Evolutionary conservation across 2,113 vertebrate species (phyloP).

Genomic region (Scytalopus superciliaris): DNA sequence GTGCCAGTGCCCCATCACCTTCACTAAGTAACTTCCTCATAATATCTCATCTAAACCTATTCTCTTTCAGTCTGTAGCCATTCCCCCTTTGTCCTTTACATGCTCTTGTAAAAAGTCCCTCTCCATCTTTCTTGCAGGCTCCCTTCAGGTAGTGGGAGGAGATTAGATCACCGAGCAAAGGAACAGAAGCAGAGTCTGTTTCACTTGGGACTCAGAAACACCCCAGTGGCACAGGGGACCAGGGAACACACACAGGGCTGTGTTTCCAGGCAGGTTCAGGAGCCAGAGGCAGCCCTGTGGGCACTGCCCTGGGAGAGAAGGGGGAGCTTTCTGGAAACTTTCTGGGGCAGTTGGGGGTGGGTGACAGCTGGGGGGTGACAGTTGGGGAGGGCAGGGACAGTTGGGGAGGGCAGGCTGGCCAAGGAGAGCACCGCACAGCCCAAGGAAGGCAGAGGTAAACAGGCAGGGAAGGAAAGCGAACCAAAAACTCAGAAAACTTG

Average conservation of each 20-base stretch:
- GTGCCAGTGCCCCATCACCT: neutral
- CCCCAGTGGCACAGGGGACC: neutral
- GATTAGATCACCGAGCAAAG: neutral
- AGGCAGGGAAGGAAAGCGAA: rapidly evolving
- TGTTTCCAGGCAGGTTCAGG: neutral
- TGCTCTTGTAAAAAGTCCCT: neutral
- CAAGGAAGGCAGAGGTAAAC: neutral
- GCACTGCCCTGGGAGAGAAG: neutral
- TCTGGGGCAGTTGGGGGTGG: neutral
- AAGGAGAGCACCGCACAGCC: neutral
- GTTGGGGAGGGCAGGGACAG: neutral
- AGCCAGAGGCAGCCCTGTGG: neutral
- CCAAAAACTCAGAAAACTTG: neutral
- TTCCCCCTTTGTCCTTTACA: neutral
- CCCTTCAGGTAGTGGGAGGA: neutral
- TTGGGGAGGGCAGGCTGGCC: neutral
- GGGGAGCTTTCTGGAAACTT: neutral
- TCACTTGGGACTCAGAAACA: neutral
- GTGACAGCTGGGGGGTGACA: neutral
- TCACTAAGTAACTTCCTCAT: neutral
- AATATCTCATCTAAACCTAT: neutral
- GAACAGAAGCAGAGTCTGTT: rapidly evolving
- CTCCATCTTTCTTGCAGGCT: neutral
- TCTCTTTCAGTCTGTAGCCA: neutral
- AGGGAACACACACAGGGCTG: rapidly evolving